Percentiles rank a stretch among this genome's conserved stretches.
Evolutionary conservation across 2,797 vertebrate genomes (phyloP).

Genomic region (Cyclura pinguis): DNA sequence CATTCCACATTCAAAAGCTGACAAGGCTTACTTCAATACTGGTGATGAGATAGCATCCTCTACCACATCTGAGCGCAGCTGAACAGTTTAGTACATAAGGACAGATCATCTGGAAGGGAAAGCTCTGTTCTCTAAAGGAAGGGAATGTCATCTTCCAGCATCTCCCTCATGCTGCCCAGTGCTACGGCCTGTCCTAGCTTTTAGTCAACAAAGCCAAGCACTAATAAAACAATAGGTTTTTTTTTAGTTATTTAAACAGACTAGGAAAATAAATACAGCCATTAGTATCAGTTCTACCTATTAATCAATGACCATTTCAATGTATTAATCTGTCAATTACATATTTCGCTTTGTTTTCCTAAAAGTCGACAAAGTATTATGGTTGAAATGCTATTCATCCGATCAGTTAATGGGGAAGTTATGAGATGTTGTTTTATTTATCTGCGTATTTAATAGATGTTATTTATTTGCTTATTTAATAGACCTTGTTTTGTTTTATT

Average conservation of each 20-base stretch:
- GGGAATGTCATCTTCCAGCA: not conserved
- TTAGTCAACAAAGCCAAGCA: not conserved
- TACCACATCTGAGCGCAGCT: too few relatives aligned
- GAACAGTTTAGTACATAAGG: not conserved
- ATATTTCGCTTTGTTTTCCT: not conserved
- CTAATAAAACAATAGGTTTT: not conserved
- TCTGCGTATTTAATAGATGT: too few relatives aligned
- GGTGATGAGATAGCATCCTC: not conserved
- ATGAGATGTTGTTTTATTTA: too few relatives aligned
- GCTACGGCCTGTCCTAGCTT: not conserved
- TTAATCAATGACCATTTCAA: not conserved
- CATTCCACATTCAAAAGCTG: not conserved
- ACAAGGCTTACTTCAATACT: not conserved
- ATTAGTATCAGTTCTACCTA: not conserved
- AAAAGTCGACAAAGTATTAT: not conserved
- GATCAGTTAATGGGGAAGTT: not conserved
- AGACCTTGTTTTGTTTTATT: too few relatives aligned
- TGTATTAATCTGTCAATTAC: not conserved
- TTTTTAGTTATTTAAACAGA: not conserved
- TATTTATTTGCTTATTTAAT: too few relatives aligned
- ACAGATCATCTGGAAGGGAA: not conserved
- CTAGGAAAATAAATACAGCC: not conserved
- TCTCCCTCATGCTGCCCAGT: not conserved
- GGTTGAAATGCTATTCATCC: not conserved
- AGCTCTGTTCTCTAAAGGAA: not conserved